Evolutionary conservation across 2,113 vertebrate species (phyloP).

Genomic region (Ardeotis arabs): DNA sequence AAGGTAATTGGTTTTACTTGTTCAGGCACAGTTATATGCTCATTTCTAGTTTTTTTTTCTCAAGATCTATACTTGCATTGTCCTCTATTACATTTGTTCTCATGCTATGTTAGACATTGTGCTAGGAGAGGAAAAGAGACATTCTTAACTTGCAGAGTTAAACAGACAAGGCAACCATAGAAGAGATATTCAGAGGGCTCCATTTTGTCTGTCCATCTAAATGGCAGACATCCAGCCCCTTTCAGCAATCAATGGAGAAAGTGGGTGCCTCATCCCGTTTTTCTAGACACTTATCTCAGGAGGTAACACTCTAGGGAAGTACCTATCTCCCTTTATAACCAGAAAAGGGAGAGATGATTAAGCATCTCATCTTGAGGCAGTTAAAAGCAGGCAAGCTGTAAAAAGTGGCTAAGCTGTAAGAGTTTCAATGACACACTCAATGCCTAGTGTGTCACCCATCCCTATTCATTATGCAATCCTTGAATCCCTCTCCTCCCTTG

Average conservation of each 20-base stretch:
- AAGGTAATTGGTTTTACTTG: constrained; percentile 57
- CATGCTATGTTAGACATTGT: background rate
- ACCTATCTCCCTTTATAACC: background rate
- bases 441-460: background rate
- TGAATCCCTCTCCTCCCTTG: background rate
- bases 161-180: background rate
- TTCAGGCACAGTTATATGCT: background rate
- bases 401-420: background rate
- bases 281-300: background rate
- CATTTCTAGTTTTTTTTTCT: background rate
- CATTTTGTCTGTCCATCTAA: background rate
- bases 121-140: background rate
- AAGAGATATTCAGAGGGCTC: background rate
- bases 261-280: background rate
- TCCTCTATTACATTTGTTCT: background rate
- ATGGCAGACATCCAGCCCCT: background rate
- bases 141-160: background rate
- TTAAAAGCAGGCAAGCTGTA: background rate
- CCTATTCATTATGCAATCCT: background rate
- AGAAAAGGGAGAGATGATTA: background rate
- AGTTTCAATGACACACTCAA: background rate
- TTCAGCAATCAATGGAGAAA: background rate
- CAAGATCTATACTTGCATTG: background rate
- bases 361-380: background rate
- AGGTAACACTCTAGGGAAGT: background rate